Evolutionary conservation across 2,113 vertebrate species (phyloP).

Genomic region (Plestiodon gilberti): DNA sequence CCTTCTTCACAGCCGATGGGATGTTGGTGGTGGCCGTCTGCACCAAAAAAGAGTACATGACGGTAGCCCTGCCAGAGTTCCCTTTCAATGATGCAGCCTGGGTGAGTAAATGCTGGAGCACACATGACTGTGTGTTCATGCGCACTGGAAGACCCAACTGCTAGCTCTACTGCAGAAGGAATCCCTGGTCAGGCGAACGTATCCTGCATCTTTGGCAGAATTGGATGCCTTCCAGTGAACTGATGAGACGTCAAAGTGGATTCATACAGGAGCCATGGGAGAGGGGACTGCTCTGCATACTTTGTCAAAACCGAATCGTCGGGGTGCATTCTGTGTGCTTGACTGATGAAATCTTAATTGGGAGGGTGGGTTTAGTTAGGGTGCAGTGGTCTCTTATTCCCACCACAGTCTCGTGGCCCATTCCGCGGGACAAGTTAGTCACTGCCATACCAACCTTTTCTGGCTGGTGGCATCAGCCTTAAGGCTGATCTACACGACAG

Average conservation of each 20-base stretch:
- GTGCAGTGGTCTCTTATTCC: too few relatives aligned
- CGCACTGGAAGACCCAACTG: neutral
- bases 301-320: too few relatives aligned
- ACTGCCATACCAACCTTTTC: neutral
- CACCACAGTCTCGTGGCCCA: too few relatives aligned
- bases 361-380: too few relatives aligned
- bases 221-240: neutral
- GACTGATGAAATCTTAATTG: too few relatives aligned
- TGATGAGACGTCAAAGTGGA: neutral
- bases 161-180: too few relatives aligned
- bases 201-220: neutral
- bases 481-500: too few relatives aligned
- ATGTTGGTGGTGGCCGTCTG: slow-evolving; percentile 95
- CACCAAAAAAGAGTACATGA: slow-evolving; percentile 97
- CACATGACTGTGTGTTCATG: too few relatives aligned
- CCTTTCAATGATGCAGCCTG: slow-evolving; percentile 86
- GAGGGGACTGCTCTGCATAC: neutral
- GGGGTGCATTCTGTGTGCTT: too few relatives aligned
- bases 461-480: too few relatives aligned
- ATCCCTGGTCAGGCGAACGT: too few relatives aligned
- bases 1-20: slow-evolving; percentile 90
- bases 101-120: slow-evolving; percentile 74
- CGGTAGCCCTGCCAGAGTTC: slow-evolving; percentile 83
- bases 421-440: too few relatives aligned
- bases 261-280: neutral